Evolutionary conservation across 2,888 invertebrate genomes (phyloP).

Genomic region (Calameuta pallipes): DNA sequence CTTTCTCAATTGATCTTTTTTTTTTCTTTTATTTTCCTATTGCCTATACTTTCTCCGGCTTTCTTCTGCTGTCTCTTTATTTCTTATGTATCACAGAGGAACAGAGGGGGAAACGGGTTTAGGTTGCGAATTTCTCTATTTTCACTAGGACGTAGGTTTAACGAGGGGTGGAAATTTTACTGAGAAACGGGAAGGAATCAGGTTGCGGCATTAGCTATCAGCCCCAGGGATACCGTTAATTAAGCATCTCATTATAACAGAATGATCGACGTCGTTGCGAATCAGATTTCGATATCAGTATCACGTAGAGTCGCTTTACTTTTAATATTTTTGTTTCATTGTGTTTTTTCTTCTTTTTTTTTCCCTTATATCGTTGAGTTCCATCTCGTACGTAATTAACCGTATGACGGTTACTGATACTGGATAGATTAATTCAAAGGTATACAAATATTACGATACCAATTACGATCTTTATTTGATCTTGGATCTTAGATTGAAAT

Average conservation of each 20-base stretch:
- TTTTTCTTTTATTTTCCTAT: slow-evolving; percentile 1
- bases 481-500: neutral
- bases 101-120: neutral
- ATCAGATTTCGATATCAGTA: neutral
- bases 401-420: neutral
- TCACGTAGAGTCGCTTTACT: neutral
- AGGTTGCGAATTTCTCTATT: neutral
- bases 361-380: neutral
- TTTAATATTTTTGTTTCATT: neutral
- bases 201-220: neutral
- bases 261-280: neutral
- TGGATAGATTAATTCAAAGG: neutral
- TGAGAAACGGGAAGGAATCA: neutral
- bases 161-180: neutral
- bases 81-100: neutral
- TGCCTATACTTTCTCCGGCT: neutral
- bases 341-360: neutral
- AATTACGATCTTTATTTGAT: neutral
- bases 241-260: neutral
- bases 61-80: too few species aligned
- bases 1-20: neutral
- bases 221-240: neutral
- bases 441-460: neutral
- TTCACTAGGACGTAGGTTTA: neutral
- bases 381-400: neutral